Percentiles rank a stretch among this genome's conserved stretches.
phyloP scores from a whole-genome alignment of 2,113 vertebrate species.

The Sander lucioperca region DNA sequence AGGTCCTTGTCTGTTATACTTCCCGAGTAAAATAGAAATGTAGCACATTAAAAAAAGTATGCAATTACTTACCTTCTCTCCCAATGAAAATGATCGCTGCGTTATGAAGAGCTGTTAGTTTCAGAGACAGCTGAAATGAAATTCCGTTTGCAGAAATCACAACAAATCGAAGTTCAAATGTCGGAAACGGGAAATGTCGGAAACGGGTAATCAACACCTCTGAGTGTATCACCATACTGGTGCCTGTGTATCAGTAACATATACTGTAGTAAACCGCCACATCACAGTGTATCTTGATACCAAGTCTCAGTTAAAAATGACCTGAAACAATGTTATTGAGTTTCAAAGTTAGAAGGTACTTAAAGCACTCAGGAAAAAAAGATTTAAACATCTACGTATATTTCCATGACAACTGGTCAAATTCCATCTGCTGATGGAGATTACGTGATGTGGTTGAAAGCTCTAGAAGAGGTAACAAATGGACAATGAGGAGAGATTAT shows the following conservation, averaged over 20 bases:
- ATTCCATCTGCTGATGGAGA: not conserved
- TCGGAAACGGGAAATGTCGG: not conserved
- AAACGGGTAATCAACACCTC: not conserved
- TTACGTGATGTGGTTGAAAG: too few species aligned
- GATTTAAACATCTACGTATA: not conserved
- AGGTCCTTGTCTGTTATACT: constrained; percentile 2
- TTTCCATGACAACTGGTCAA: not conserved
- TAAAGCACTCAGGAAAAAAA: not conserved
- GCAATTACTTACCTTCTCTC: not conserved
- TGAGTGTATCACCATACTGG: too few species aligned
- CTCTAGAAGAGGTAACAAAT: too few species aligned
- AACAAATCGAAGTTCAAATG: constrained; percentile 2
- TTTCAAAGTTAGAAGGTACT: not conserved
- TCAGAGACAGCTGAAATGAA: not conserved
- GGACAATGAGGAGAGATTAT: too few species aligned
- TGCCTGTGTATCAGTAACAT: not conserved
- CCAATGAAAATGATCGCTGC: not conserved
- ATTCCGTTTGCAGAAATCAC: not conserved
- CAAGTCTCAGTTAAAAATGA: not conserved
- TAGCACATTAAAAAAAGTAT: constrained; percentile 5
- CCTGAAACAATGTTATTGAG: not conserved
- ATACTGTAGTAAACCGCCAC: not conserved
- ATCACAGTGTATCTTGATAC: not conserved
- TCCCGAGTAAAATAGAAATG: constrained; percentile 27
- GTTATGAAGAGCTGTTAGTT: constrained; percentile 14